Evolutionary conservation across 2,888 invertebrate species (phyloP).

Genomic region (Lapara coniferarum): DNA sequence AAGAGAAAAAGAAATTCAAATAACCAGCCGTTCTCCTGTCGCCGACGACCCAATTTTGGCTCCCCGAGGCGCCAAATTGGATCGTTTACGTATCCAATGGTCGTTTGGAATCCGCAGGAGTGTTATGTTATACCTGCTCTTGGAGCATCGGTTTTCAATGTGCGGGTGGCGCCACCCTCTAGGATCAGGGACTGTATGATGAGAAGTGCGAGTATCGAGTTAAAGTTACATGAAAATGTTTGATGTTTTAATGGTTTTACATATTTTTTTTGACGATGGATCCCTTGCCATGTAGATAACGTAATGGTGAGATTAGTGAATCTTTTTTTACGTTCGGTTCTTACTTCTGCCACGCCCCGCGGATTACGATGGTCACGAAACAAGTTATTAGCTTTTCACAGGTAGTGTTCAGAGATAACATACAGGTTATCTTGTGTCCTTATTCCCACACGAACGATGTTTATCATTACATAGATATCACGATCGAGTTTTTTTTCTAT

Average conservation of each 20-base stretch:
- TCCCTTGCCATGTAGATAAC: too few species aligned
- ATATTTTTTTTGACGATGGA: too few species aligned
- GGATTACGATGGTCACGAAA: not conserved
- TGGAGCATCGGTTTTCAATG: not conserved
- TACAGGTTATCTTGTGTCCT: conserved; percentile 2
- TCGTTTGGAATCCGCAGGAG: conserved; percentile 40
- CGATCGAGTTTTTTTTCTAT: not conserved
- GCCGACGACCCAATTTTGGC: conserved; percentile 56
- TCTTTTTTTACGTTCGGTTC: too few species aligned
- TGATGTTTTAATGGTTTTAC: not conserved
- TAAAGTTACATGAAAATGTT: not conserved
- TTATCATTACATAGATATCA: not conserved
- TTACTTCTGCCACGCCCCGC: too few species aligned
- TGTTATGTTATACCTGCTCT: conserved; percentile 30
- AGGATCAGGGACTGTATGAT: not conserved
- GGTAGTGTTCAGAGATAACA: not conserved
- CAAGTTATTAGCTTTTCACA: not conserved
- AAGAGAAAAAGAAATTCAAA: conserved; percentile 23
- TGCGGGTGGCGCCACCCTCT: conserved; percentile 6
- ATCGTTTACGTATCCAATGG: conserved; percentile 51
- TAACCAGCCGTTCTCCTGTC: conserved; percentile 25
- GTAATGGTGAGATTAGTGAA: too few species aligned
- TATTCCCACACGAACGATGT: not conserved
- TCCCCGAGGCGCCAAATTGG: conserved; percentile 55
- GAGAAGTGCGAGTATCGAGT: not conserved